Conservation (phyloP, 2,113 vertebrate species). For the Malurus elegans region DNA sequence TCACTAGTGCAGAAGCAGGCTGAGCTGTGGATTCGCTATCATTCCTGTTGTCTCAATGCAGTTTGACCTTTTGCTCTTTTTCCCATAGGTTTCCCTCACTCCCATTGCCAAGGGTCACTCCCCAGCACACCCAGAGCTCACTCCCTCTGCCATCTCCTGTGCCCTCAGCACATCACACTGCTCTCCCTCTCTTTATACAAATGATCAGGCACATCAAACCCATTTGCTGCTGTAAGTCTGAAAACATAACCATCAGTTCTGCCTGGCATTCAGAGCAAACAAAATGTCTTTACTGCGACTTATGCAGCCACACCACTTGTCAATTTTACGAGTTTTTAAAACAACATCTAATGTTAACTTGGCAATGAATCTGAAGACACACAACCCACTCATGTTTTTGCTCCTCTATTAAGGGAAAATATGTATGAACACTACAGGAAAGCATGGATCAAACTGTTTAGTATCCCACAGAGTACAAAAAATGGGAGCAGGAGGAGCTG, state of each 20-base stretch:
- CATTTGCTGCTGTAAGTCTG: background rate
- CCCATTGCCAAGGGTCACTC: fast-evolving
- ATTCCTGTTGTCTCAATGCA: background rate
- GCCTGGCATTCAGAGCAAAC: background rate
- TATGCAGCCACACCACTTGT: background rate
- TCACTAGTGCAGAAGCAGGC: background rate
- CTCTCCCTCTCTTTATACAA: background rate
- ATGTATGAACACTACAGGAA: background rate
- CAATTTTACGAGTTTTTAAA: slow-evolving; percentile 19
- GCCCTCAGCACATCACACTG: background rate
- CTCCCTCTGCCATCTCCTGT: background rate
- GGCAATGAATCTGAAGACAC: background rate
- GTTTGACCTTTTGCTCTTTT: background rate
- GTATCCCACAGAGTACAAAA: background rate
- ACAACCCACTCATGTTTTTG: background rate
- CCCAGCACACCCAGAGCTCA: fast-evolving
- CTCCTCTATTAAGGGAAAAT: background rate
- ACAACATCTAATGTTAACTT: background rate
- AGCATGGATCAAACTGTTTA: background rate
- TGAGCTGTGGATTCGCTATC: fast-evolving
- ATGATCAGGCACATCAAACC: background rate
- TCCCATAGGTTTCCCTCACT: background rate
- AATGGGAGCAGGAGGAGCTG: background rate
- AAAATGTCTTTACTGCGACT: background rate
- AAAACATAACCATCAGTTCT: background rate